phyloP scores from a whole-genome alignment of 2,888 invertebrate species.

The Drosophila mimica region DNA sequence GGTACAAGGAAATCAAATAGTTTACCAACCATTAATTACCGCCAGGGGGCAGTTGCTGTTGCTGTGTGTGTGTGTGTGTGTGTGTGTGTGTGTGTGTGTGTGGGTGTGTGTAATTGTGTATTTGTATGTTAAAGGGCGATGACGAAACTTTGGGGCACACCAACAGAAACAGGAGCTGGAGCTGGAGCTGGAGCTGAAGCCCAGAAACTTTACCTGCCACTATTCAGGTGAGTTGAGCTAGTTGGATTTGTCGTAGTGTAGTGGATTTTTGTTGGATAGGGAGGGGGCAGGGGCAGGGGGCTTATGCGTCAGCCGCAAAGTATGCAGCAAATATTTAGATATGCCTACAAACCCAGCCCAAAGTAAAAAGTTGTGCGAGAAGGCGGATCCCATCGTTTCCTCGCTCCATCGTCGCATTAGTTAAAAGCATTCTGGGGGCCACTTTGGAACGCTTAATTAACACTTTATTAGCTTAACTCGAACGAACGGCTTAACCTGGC shows the following conservation, averaged over 20 bases:
- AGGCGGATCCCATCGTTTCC: background rate
- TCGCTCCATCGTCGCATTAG: conserved; percentile 44
- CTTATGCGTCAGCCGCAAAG: conserved; percentile 71
- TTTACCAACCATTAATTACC: conserved; percentile 75
- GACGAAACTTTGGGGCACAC: conserved; percentile 51
- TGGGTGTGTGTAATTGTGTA: background rate
- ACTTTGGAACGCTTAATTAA: conserved; percentile 73
- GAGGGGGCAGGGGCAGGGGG: background rate
- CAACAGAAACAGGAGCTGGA: conserved; percentile 16
- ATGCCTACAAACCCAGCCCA: conserved; percentile 53
- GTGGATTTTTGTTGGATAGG: background rate
- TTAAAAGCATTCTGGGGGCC: conserved; percentile 62
- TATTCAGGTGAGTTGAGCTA: conserved; percentile 34
- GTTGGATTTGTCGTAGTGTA: conserved; percentile 6
- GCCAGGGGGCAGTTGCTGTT: conserved; percentile 63
- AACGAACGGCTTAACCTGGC: conserved; percentile 62
- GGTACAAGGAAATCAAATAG: conserved; percentile 75
- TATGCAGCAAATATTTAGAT: conserved; percentile 76
- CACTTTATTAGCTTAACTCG: conserved; percentile 72
- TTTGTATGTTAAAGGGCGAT: conserved; percentile 11
- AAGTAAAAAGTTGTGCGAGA: conserved; percentile 42
- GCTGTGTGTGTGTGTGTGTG: conserved; percentile 13
- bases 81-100: conserved; percentile 5
- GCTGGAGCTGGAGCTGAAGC: conserved; percentile 32
- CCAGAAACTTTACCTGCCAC: conserved; percentile 60